phyloP scores from a whole-genome alignment of 2,797 vertebrate genomes.

The Chiroxiphia lanceolata region DNA sequence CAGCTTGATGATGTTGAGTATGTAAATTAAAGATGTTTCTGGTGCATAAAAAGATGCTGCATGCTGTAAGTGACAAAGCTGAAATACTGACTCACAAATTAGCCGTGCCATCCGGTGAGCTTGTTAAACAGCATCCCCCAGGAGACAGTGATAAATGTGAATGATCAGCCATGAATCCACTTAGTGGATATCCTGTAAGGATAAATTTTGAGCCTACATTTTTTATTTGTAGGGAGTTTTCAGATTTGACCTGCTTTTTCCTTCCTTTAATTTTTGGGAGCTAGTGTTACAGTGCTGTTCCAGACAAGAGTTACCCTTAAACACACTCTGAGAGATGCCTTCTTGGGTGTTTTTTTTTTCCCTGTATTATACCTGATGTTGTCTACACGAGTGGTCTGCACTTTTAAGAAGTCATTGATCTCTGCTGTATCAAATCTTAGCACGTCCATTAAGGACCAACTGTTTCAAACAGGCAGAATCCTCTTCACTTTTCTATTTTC shows the following conservation, averaged over 20 bases:
- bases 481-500: neutral
- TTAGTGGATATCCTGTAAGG: neutral
- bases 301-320: neutral
- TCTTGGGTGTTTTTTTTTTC: neutral
- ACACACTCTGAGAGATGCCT: neutral
- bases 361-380: neutral
- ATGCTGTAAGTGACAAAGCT: slow-evolving; percentile 13
- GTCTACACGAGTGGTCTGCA: neutral
- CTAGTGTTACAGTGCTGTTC: neutral
- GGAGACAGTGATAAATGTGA: neutral
- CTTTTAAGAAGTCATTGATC: neutral
- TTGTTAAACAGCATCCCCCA: neutral
- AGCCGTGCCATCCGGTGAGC: neutral
- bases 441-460: neutral
- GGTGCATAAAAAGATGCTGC: neutral
- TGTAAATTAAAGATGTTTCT: slow-evolving; percentile 44
- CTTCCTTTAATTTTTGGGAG: neutral
- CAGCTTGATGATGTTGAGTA: neutral
- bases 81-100: slow-evolving; percentile 28
- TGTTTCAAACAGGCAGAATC: neutral
- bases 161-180: neutral
- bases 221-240: neutral
- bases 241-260: neutral
- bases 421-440: neutral
- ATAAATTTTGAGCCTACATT: neutral